Evolutionary conservation across 2,888 invertebrate genomes (phyloP), one percentile per base, ranked within the genome.

Genomic region (Phyto melanocephala): DNA sequence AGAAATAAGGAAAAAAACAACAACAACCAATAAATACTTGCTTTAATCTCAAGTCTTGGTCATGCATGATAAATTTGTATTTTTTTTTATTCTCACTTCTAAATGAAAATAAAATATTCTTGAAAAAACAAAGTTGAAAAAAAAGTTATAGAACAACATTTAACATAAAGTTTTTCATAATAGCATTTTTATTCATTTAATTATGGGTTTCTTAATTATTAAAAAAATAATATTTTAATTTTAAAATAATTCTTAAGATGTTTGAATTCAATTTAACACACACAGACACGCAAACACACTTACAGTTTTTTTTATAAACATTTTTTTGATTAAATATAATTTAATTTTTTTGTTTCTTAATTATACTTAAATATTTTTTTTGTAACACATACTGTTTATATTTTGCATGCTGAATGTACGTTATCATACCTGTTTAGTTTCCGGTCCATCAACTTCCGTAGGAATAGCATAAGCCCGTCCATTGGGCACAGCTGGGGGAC

Each of bases 401-500:
- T 63, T 62, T 70, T 17, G 68, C 65, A 83, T 87, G 85, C 60
- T 65, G 7, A 81, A 67, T 85, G 82, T 78, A 81, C 84, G 74
- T 72, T 80, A 84, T 79, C 84, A 84, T 90, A 91, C 90, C 90
- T 91, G 90, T 90, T 88, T 90, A 86, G 88, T 88, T 87, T 89
- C 86, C 86, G 88, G 86, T 89, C 90, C 90, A 87, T 90, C 88
- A 87, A 88, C 85, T 85, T 90, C 90, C 88, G 88, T 88, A 85
- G 90, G 86, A 86, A 87, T 88, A 84, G 90, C 88, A 88, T 87
- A 90, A 82, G 89, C 88, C 83, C 89, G 88, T 85, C 91, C 91
- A 87, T 91, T 91, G 85, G 90, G 88, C 86, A 90, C 88, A 86
- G 91, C 89, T 87, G 92, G 94, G 77, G 95, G 95, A 76, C 95